A percentile compares a stretch with the other conserved stretches of the same genome.
These are phyloP conservation scores for Reticulitermes lucifugus DNA, from an alignment of 2,888 invertebrate species.

Conservation along the genomic window DNA sequence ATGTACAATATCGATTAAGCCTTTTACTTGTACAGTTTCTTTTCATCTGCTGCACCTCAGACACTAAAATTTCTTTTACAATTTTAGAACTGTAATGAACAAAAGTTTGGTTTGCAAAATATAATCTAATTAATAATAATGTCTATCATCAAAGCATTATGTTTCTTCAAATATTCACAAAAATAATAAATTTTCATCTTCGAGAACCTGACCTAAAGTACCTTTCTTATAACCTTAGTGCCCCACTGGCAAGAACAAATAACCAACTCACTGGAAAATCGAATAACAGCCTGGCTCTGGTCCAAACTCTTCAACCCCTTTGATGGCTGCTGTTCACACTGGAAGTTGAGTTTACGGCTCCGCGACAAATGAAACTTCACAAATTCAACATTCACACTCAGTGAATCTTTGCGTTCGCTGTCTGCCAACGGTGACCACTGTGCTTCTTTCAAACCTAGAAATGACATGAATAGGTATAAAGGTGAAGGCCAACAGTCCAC, in stretches of 20 bases:
- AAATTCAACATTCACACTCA: slow-evolving; percentile 96
- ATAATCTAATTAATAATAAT: no score
- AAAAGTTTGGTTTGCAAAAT: no score
- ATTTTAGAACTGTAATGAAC: no score
- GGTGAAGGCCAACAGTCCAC: neutral
- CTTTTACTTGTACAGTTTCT: no score
- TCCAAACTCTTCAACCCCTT: slow-evolving; percentile 67
- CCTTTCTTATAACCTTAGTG: no score
- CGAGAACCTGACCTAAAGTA: no score
- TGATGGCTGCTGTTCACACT: slow-evolving; percentile 65
- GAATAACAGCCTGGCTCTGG: slow-evolving; percentile 86
- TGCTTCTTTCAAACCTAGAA: slow-evolving; percentile 72
- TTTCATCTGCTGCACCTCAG: no score
- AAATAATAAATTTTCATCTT: no score
- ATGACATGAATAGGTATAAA: neutral
- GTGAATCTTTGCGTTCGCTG: slow-evolving; percentile 92
- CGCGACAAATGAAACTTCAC: slow-evolving; percentile 95
- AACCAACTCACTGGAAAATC: slow-evolving; percentile 83
- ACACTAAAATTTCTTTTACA: no score
- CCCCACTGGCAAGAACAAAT: no score
- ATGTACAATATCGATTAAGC: no score
- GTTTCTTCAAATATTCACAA: no score
- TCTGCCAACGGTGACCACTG: slow-evolving; percentile 90
- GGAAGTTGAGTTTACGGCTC: slow-evolving; percentile 88
- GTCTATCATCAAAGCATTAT: neutral